phyloP scores from a whole-genome alignment of 1,140 invertebrate species.

The Calosoma granatense region DNA sequence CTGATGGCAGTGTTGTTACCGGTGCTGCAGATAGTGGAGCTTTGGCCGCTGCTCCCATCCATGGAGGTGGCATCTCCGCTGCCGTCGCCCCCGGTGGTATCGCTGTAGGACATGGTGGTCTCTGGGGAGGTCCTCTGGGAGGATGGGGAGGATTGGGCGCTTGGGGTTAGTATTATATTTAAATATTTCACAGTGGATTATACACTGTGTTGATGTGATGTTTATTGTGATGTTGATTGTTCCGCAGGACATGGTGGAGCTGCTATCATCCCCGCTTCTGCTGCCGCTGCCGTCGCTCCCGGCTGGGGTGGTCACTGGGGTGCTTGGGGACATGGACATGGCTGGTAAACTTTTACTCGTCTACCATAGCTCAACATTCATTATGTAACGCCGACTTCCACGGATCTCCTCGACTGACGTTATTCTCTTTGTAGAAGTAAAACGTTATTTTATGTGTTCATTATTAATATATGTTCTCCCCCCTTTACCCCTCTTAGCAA shows the following conservation, averaged over 20 bases:
- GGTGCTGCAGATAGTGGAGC: slow-evolving; percentile 23
- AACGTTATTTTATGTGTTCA: neutral
- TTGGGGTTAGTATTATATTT: neutral
- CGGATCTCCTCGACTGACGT: neutral
- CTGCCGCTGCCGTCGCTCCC: neutral
- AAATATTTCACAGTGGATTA: neutral
- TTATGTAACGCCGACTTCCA: neutral
- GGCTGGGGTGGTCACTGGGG: slow-evolving; percentile 4
- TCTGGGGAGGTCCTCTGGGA: neutral
- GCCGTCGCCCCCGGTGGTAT: neutral
- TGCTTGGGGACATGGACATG: neutral
- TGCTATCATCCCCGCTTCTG: neutral
- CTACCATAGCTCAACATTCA: neutral
- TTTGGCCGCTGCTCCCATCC: slow-evolving; percentile 21
- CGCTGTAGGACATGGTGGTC: neutral
- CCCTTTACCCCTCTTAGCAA: neutral
- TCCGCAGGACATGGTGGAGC: slow-evolving; percentile 1
- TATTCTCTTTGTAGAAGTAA: neutral
- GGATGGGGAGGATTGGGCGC: neutral
- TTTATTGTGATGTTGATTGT: no score
- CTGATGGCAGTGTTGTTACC: slow-evolving; percentile 25
- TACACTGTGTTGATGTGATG: neutral
- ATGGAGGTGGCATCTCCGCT: neutral
- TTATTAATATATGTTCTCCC: neutral
- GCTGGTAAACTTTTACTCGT: neutral